These are phyloP conservation scores for Mercenaria mercenaria DNA, from an alignment of 1,140 invertebrate species.

Conservation along the genomic window DNA sequence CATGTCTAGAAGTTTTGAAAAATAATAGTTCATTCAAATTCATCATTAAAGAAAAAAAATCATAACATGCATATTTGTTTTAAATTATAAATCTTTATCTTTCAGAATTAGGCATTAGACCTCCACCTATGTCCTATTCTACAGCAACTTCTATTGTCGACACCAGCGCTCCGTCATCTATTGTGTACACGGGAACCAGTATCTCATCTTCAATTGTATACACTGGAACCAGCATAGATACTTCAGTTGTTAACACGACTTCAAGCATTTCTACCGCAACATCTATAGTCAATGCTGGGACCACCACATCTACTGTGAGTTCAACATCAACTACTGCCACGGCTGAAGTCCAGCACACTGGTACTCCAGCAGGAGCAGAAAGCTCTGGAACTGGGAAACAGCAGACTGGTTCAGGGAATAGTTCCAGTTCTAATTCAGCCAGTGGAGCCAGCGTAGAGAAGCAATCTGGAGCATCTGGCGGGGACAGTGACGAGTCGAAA, in stretches of 20 bases:
- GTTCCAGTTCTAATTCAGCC: neutral
- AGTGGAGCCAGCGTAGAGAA: neutral
- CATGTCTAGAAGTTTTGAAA: no score
- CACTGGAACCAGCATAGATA: neutral
- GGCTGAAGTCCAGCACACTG: neutral
- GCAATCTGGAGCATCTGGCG: neutral
- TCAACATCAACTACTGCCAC: neutral
- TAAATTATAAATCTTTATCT: no score
- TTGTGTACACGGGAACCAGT: neutral
- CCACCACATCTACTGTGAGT: slow-evolving; percentile 1
- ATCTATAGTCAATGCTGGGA: neutral
- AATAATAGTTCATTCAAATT: no score
- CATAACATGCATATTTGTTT: no score
- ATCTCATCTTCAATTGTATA: neutral
- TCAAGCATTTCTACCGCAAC: neutral
- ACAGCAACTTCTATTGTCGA: neutral
- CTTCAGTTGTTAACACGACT: neutral
- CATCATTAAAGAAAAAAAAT: no score
- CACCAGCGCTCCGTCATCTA: neutral
- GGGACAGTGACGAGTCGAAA: neutral
- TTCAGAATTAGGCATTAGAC: no score
- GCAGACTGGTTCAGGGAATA: neutral
- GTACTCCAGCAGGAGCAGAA: neutral
- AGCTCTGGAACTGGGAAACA: neutral
- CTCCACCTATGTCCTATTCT: no score